A percentile compares a stretch with the other conserved stretches of the same genome.
These are phyloP conservation scores for Aplodontia rufa DNA, from an alignment of 2,113 vertebrate species.

Conservation along the genomic window DNA sequence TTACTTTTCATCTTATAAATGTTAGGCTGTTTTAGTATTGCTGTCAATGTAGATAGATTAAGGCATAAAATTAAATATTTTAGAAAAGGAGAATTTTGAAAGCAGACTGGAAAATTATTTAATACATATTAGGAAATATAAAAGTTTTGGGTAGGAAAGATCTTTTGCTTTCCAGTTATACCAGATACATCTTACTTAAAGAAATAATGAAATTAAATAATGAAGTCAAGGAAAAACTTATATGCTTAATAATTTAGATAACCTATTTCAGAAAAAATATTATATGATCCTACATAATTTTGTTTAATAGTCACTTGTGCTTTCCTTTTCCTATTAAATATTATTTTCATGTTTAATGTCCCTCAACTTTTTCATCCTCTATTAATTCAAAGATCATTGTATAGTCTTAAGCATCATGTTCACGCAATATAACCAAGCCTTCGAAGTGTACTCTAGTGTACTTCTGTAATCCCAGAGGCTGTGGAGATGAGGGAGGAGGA, in stretches of 20 bases:
- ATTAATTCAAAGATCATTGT: slow-evolving; percentile 20
- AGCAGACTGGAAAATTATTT: not conserved
- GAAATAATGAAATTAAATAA: not conserved
- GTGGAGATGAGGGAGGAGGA: too few species aligned
- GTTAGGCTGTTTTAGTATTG: not conserved
- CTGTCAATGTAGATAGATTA: not conserved
- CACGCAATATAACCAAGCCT: not conserved
- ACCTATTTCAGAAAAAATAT: slow-evolving; percentile 19
- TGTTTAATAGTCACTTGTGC: not conserved
- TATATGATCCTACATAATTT: not conserved
- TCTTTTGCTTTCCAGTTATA: not conserved
- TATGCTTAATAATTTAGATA: slow-evolving; percentile 41
- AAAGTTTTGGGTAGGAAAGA: not conserved
- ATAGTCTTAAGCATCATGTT: slow-evolving; percentile 16
- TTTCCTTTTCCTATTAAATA: slow-evolving; percentile 40
- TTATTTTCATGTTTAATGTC: slow-evolving; percentile 27
- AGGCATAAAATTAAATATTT: not conserved
- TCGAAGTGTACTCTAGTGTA: too few species aligned
- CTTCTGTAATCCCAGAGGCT: too few species aligned
- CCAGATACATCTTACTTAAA: not conserved
- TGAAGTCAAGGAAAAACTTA: not conserved
- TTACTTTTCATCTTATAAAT: not conserved
- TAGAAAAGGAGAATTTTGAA: not conserved
- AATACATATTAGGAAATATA: not conserved
- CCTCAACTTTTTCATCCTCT: slow-evolving; percentile 45